Percentiles rank a stretch among this genome's conserved stretches.
Conservation (phyloP, 2,888 invertebrate genomes). For the Pheosia tremula region DNA sequence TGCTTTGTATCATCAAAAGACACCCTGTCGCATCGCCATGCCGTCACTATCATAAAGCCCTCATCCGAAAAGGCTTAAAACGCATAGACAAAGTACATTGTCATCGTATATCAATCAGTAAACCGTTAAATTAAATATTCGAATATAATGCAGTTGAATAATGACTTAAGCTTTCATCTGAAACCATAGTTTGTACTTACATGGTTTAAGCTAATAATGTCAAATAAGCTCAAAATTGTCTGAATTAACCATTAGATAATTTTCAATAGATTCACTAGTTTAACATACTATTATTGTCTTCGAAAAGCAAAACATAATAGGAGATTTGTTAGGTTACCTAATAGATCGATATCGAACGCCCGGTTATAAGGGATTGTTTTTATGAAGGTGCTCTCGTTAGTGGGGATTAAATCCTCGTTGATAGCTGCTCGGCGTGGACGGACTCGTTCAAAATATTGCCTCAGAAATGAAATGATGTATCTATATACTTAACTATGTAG, state of each 20-base stretch:
- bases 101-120: not conserved
- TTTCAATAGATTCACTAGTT: no score
- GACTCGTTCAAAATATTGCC: constrained; percentile 23
- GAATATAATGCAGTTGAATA: no score
- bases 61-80: not conserved
- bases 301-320: not conserved
- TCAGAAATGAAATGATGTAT: not conserved
- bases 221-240: no score
- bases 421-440: constrained; percentile 17
- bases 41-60: not conserved
- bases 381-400: constrained; percentile 32
- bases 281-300: not conserved
- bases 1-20: not conserved
- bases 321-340: not conserved
- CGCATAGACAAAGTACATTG: not conserved
- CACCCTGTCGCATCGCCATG: not conserved
- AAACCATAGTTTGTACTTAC: no score
- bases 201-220: no score
- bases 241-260: no score
- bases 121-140: not conserved
- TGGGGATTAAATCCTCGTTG: constrained; percentile 46
- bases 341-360: not conserved
- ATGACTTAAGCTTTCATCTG: no score
- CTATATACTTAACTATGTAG: no score
- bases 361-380: constrained; percentile 7